Evolutionary conservation across 2,797 vertebrate genomes (phyloP).

Genomic region (Merluccius polli): DNA sequence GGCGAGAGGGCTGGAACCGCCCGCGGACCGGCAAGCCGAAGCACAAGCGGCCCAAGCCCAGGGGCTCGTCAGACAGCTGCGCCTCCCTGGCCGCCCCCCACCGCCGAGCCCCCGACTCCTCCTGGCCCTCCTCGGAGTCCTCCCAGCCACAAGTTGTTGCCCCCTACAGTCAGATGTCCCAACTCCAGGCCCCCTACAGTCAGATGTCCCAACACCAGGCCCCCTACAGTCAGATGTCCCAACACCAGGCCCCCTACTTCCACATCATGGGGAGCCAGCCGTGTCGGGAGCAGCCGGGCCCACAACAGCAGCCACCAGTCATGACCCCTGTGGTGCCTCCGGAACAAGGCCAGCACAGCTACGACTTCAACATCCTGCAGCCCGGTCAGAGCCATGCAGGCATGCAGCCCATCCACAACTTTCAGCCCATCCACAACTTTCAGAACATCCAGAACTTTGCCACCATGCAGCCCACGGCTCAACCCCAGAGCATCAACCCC

Average conservation of each 20-base stretch:
- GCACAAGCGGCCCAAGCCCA: conserved; percentile 74
- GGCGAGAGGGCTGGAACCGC: conserved; percentile 60
- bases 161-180: conserved; percentile 55
- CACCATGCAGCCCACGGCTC: conserved; percentile 40
- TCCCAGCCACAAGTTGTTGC: conserved; percentile 56
- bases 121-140: conserved; percentile 68
- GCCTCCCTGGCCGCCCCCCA: conserved; percentile 49
- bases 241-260: conserved; percentile 54
- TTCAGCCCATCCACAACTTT: conserved; percentile 40
- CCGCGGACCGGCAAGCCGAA: conserved; percentile 70
- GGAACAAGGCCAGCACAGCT: conserved; percentile 51
- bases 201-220: no score
- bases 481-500: conserved; percentile 58
- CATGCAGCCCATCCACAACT: conserved; percentile 44
- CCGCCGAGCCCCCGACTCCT: conserved; percentile 46
- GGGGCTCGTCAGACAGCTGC: conserved; percentile 64
- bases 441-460: conserved; percentile 47
- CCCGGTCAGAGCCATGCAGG: conserved; percentile 30
- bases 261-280: conserved; percentile 42
- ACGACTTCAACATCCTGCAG: conserved; percentile 55
- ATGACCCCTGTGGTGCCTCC: conserved; percentile 38
- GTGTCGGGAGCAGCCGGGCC: conserved; percentile 29
- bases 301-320: conserved; percentile 41
- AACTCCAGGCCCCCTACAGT: conserved; percentile 54
- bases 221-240: conserved; percentile 55